Evolutionary conservation across 2,797 vertebrate genomes (phyloP), one percentile per base, ranked within the genome.

Genomic region (Podarcis lilfordi): DNA sequence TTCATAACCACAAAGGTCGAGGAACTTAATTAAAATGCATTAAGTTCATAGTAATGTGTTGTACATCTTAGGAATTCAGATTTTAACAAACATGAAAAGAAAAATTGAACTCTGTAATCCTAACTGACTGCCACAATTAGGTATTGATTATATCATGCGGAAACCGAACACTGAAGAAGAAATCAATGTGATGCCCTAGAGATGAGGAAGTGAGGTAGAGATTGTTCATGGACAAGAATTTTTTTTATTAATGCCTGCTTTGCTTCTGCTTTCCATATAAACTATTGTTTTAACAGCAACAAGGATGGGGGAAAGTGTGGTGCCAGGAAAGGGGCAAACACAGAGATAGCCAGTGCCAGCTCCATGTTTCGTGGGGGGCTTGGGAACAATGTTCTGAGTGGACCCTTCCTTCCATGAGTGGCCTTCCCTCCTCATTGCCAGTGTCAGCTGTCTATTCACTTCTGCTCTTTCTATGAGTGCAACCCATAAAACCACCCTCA

Each of bases 11-110:
- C 71, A 76, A 68, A 76, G 40, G 37, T 75, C 27, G 43, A 45
- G 15, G 80, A 82, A 66, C 71, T 87, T 75, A 87, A 89, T 89
- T 88, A 88, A 87, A 86, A 89, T 84, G 25, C 80, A 77, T 88
- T 90, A 82, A 64, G 21, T 79, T 90, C 35, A 75, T 69, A 88
- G 40, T 61, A 81, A 75, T 75, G 40, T n/a, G 55, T 59, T 71
- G 43, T 21, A 15, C 11, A 71, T 74, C 69, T 32, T 29, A 76
- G 80, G 72, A 76, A 82, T 76, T 19, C 29, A 8, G 7, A 40
- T 76, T 82, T 68, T 76, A 88, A 82, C 7, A 68, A 82, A 77
- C 71, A 76, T n/a, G 79, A 55, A 25, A 50, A 68, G 68, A 45
- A 68, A 68, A 35, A 45, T 5, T 32, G 79, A 80, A 29, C 21